These are phyloP conservation scores for Triplophysa siluroides DNA, from an alignment of 2,113 vertebrate genomes.

Conservation along the genomic window DNA sequence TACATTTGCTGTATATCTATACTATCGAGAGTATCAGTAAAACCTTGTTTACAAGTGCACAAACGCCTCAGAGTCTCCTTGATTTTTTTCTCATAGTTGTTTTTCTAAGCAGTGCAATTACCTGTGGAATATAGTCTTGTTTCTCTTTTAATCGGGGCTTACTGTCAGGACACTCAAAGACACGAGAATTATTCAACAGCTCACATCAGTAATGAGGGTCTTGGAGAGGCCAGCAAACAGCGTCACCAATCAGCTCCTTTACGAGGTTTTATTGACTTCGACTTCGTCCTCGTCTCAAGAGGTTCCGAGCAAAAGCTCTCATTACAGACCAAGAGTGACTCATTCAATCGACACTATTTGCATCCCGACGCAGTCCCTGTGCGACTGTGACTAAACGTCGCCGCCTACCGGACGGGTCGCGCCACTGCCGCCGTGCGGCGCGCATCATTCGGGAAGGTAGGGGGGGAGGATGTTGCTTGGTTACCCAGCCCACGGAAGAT, in stretches of 20 bases:
- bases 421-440: conserved; percentile 35
- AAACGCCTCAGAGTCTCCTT: conserved; percentile 51
- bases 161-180: conserved; percentile 10
- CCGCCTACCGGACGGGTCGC: conserved; percentile 57
- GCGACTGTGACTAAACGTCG: conserved; percentile 54
- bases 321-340: conserved; percentile 59
- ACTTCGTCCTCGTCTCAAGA: conserved; percentile 43
- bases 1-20: conserved; percentile 92
- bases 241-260: conserved; percentile 15
- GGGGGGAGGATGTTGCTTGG: conserved; percentile 55
- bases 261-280: conserved; percentile 8
- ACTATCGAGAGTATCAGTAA: conserved; percentile 96
- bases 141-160: conserved; percentile 25
- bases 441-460: conserved; percentile 40
- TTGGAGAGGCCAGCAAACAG: not conserved
- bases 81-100: conserved; percentile 5
- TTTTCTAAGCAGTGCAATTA: not conserved
- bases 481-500: conserved; percentile 47
- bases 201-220: conserved; percentile 32
- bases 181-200: conserved; percentile 26
- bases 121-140: not conserved
- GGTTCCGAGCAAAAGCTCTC: conserved; percentile 48
- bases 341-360: conserved; percentile 48
- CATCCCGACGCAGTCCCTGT: not conserved
- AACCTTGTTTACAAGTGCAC: conserved; percentile 91